These are phyloP conservation scores for Rhagophthalmus giganteus DNA, from an alignment of 2,888 invertebrate genomes.

Conservation along the genomic window DNA sequence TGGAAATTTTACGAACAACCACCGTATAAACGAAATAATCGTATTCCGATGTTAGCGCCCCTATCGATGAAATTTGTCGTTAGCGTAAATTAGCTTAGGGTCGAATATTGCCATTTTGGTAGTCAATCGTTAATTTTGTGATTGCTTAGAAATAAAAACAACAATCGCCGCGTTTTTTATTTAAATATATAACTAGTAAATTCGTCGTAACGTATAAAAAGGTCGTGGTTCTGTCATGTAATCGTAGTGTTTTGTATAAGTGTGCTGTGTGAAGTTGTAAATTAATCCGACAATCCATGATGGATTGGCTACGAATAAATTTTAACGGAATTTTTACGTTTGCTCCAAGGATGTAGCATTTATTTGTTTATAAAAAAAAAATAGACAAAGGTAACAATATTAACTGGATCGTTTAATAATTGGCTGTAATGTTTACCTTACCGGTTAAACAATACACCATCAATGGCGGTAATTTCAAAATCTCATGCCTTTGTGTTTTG, in stretches of 20 bases:
- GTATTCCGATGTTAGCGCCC: slow-evolving; percentile 33
- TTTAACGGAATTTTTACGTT: not conserved
- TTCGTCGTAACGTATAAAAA: not conserved
- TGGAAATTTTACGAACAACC: too few relatives aligned
- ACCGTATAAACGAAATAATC: not conserved
- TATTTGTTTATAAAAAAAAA: not conserved
- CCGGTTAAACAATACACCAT: slow-evolving; percentile 40
- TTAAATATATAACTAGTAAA: not conserved
- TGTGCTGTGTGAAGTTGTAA: not conserved
- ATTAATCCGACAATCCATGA: slow-evolving; percentile 3
- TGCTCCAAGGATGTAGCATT: too few relatives aligned
- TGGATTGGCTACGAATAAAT: slow-evolving; percentile 6
- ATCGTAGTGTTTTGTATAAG: slow-evolving; percentile 1
- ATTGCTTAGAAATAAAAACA: not conserved
- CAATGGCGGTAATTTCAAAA: slow-evolving; percentile 48
- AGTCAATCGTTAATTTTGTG: slow-evolving; percentile 11
- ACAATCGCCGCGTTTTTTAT: too few relatives aligned
- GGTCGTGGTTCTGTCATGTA: not conserved
- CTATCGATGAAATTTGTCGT: slow-evolving; percentile 39
- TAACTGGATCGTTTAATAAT: not conserved
- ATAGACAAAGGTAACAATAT: not conserved
- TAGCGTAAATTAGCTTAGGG: slow-evolving; percentile 26
- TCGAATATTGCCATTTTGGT: slow-evolving; percentile 26
- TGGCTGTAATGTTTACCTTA: slow-evolving; percentile 33
- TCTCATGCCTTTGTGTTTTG: slow-evolving; percentile 1